Conservation (phyloP, 2,888 invertebrate genomes). For the Abrostola tripartita region DNA sequence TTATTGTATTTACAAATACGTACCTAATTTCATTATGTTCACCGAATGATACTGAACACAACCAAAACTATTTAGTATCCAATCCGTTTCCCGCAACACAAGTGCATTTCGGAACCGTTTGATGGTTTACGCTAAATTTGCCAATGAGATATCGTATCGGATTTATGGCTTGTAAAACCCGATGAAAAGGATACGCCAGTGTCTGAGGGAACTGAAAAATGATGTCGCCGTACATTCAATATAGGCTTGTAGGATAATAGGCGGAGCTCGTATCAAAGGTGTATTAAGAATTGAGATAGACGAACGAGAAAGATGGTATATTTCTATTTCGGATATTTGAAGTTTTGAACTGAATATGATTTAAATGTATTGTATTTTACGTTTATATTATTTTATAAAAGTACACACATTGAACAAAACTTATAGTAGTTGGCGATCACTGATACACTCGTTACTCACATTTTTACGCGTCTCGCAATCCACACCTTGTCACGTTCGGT, state of each 20-base stretch:
- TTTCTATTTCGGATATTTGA: neutral
- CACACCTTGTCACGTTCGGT: too few species aligned
- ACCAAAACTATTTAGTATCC: slow-evolving; percentile 15
- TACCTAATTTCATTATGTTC: too few species aligned
- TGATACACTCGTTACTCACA: too few species aligned
- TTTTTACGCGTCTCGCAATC: too few species aligned
- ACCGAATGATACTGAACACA: too few species aligned
- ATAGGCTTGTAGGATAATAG: slow-evolving; percentile 14
- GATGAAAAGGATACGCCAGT: slow-evolving; percentile 70
- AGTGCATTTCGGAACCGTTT: slow-evolving; percentile 49
- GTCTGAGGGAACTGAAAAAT: slow-evolving; percentile 68
- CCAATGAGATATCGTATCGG: slow-evolving; percentile 81
- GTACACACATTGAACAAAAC: too few species aligned
- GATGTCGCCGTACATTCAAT: slow-evolving; percentile 44
- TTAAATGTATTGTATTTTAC: neutral
- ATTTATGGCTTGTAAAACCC: slow-evolving; percentile 80
- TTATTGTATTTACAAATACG: too few species aligned
- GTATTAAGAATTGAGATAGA: neutral
- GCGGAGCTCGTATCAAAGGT: slow-evolving; percentile 3
- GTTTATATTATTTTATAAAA: too few species aligned
- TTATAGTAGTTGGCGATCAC: too few species aligned
- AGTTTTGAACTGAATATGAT: neutral
- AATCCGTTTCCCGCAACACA: slow-evolving; percentile 28
- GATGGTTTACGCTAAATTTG: slow-evolving; percentile 83
- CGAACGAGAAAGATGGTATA: neutral